These are phyloP conservation scores for Ommatoiulus sabulosus DNA, from an alignment of 2,888 invertebrate genomes.

Conservation along the genomic window DNA sequence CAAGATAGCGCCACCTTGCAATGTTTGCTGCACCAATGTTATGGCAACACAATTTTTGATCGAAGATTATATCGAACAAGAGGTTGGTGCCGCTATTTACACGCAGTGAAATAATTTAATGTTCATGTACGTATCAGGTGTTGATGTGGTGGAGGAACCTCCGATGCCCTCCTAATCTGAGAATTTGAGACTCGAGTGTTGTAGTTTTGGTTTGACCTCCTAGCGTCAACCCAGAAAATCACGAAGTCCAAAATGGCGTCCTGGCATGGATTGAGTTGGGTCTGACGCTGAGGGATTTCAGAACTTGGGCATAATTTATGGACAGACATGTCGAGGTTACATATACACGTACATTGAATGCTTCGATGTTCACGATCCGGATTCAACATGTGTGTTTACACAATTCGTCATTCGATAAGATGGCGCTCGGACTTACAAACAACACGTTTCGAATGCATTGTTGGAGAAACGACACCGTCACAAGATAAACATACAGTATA, in stretches of 20 bases:
- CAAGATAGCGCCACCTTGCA: too few species aligned
- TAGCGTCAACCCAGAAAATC: background rate
- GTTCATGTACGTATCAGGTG: too few species aligned
- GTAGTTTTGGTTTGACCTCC: background rate
- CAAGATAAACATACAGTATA: background rate
- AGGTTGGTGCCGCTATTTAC: too few species aligned
- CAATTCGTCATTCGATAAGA: slow-evolving; percentile 33
- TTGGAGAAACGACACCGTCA: background rate
- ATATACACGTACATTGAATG: background rate
- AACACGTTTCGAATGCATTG: slow-evolving; percentile 15
- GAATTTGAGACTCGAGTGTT: background rate
- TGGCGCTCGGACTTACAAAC: background rate
- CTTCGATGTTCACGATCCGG: background rate
- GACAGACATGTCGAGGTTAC: background rate
- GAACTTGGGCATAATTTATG: slow-evolving; percentile 7
- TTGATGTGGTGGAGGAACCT: too few species aligned
- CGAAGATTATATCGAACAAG: too few species aligned
- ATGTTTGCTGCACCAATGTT: too few species aligned
- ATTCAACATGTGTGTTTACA: slow-evolving; percentile 33
- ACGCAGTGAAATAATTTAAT: too few species aligned
- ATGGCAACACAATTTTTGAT: too few species aligned
- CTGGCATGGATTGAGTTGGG: background rate
- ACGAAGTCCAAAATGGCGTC: background rate
- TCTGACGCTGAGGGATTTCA: background rate
- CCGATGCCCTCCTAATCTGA: background rate